These are phyloP conservation scores for Blastomussa wellsi DNA, from an alignment of 92 coral and sea anemone species.

Conservation along the genomic window DNA sequence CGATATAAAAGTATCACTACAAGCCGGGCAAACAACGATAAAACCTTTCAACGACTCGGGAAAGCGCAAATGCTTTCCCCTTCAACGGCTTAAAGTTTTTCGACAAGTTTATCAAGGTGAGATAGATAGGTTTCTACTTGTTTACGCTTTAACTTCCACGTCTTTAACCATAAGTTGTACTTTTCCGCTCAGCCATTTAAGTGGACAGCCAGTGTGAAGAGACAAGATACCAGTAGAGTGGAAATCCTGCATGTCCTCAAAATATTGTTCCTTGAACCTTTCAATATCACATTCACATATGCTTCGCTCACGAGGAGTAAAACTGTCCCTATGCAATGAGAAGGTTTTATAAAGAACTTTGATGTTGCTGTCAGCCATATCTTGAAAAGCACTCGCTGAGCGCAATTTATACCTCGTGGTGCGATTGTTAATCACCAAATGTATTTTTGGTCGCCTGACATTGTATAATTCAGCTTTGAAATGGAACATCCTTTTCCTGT, in stretches of 20 bases:
- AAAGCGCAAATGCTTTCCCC: background rate
- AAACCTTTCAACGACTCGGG: background rate
- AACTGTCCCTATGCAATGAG: background rate
- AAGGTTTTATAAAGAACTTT: background rate
- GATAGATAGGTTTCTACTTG: background rate
- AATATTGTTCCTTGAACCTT: background rate
- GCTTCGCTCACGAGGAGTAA: background rate
- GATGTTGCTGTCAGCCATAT: constrained; percentile 1
- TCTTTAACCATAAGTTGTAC: background rate
- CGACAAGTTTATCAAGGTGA: constrained; percentile 4
- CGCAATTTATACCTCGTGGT: background rate
- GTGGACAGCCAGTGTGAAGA: constrained; percentile 30
- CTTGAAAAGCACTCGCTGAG: background rate
- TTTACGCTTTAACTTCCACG: background rate
- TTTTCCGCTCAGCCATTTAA: constrained; percentile 1
- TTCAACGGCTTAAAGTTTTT: background rate
- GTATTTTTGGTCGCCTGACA: background rate
- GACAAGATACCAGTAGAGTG: constrained; percentile 18
- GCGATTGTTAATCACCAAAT: constrained; percentile 4
- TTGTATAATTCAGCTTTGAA: background rate
- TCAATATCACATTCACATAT: background rate
- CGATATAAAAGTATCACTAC: background rate
- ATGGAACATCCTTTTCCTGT: background rate
- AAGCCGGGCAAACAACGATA: too few relatives aligned
- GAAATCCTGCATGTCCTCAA: constrained; percentile 14